These are phyloP conservation scores for Horisme vitalbata DNA, from an alignment of 2,888 invertebrate genomes.

Conservation along the genomic window DNA sequence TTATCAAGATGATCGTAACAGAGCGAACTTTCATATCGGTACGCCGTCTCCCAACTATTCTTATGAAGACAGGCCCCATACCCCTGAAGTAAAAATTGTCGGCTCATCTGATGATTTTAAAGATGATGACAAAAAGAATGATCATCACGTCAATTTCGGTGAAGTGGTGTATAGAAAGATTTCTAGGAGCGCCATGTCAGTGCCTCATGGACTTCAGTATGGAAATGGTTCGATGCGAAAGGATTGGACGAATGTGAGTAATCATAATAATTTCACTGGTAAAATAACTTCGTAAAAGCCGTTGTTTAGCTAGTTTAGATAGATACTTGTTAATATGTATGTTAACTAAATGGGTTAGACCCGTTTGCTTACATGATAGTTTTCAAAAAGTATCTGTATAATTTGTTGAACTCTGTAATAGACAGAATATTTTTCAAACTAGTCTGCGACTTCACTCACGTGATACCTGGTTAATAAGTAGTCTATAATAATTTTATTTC, in stretches of 20 bases:
- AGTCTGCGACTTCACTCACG: too few relatives aligned
- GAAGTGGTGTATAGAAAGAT: slow-evolving; percentile 49
- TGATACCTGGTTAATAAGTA: too few relatives aligned
- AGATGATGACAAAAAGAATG: slow-evolving; percentile 13
- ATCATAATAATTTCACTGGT: background rate
- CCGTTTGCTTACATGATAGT: too few relatives aligned
- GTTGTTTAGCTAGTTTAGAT: too few relatives aligned
- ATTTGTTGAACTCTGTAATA: too few relatives aligned
- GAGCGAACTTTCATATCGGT: slow-evolving; percentile 15
- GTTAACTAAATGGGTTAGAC: too few relatives aligned
- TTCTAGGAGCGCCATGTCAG: slow-evolving; percentile 85
- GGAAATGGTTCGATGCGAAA: slow-evolving; percentile 45
- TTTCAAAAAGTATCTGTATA: too few relatives aligned
- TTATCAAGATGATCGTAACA: slow-evolving; percentile 3
- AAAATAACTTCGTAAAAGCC: too few relatives aligned
- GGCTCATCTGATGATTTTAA: slow-evolving; percentile 43
- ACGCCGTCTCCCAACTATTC: background rate
- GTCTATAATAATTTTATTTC: too few relatives aligned
- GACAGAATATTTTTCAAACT: too few relatives aligned
- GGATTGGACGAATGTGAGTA: slow-evolving; percentile 41
- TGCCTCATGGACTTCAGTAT: slow-evolving; percentile 84
- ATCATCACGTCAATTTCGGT: slow-evolving; percentile 23
- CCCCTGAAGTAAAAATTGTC: slow-evolving; percentile 65
- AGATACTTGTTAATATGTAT: too few relatives aligned
- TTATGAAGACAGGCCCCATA: slow-evolving; percentile 43